Evolutionary conservation across 2,113 vertebrate species (phyloP).

Genomic region (Erythrocercus mccallii): DNA sequence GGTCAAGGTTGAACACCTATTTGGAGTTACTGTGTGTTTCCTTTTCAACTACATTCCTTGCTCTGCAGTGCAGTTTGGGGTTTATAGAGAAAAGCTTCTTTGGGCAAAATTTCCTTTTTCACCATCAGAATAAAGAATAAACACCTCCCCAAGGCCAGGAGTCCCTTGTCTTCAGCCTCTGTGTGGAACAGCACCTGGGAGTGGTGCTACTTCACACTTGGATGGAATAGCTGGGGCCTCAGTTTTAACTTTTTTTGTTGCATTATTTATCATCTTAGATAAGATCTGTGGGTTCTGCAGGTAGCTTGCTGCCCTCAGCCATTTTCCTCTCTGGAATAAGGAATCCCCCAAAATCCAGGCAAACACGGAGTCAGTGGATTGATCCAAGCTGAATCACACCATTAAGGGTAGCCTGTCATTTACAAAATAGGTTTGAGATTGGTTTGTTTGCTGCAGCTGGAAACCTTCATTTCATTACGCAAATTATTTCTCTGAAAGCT

Average conservation of each 20-base stretch:
- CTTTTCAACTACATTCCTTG: not conserved
- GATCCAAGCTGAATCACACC: not conserved
- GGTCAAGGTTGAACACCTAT: not conserved
- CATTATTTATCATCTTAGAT: not conserved
- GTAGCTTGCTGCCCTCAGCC: not conserved
- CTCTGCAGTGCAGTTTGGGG: not conserved
- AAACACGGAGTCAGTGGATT: not conserved
- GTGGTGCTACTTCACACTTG: not conserved
- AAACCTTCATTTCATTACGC: slow-evolving; percentile 62
- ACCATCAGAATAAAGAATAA: not conserved
- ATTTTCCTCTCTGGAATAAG: not conserved
- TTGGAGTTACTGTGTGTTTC: not conserved
- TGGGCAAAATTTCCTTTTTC: not conserved
- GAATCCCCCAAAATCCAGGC: not conserved
- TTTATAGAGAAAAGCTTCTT: not conserved
- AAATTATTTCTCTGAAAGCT: slow-evolving; percentile 74
- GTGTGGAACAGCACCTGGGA: not conserved
- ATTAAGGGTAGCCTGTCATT: slow-evolving; percentile 7
- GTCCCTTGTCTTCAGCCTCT: not conserved
- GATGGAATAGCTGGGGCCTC: not conserved
- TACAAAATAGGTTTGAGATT: slow-evolving; percentile 22
- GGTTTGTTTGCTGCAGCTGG: slow-evolving; percentile 49
- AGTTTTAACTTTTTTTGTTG: not conserved
- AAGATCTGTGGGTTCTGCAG: not conserved
- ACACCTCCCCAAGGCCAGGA: not conserved